Evolutionary conservation across 2,888 invertebrate genomes (phyloP).

Genomic region (Pseudanteris insignis): DNA sequence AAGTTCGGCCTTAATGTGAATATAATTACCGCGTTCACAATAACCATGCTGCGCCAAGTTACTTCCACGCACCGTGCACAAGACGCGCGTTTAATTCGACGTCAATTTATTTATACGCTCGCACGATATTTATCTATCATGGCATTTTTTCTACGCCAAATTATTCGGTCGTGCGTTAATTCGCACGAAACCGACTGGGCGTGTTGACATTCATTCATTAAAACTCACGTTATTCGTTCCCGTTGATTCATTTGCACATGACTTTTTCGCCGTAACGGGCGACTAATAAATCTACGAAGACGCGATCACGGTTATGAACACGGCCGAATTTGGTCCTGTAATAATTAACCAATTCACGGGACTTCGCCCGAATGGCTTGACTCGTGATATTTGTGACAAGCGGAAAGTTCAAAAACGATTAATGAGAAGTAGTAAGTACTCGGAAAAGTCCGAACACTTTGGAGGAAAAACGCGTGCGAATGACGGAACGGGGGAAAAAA

Average conservation of each 20-base stretch:
- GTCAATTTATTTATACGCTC: not conserved
- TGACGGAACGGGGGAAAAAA: no score
- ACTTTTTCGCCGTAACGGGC: no score
- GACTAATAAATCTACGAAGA: no score
- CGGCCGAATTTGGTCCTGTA: no score
- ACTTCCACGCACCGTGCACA: slow-evolving; percentile 5
- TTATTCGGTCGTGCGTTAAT: slow-evolving; percentile 3
- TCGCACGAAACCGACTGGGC: not conserved
- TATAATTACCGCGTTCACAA: slow-evolving; percentile 20
- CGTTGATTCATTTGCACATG: slow-evolving; percentile 6
- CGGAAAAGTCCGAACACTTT: no score
- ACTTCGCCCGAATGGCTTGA: no score
- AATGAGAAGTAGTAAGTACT: no score
- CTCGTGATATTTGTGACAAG: no score
- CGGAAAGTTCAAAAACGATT: no score
- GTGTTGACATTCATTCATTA: slow-evolving; percentile 10
- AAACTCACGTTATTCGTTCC: slow-evolving; percentile 3
- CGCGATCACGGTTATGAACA: no score
- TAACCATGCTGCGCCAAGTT: slow-evolving; percentile 4
- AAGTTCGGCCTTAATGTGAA: slow-evolving; percentile 13
- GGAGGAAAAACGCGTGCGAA: no score
- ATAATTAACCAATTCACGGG: no score
- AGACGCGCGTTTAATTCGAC: slow-evolving; percentile 1
- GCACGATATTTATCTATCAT: slow-evolving; percentile 8
- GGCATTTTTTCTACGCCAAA: slow-evolving; percentile 1